phyloP scores from a whole-genome alignment of 2,888 invertebrate genomes.

The Rhamnusium bicolor region DNA sequence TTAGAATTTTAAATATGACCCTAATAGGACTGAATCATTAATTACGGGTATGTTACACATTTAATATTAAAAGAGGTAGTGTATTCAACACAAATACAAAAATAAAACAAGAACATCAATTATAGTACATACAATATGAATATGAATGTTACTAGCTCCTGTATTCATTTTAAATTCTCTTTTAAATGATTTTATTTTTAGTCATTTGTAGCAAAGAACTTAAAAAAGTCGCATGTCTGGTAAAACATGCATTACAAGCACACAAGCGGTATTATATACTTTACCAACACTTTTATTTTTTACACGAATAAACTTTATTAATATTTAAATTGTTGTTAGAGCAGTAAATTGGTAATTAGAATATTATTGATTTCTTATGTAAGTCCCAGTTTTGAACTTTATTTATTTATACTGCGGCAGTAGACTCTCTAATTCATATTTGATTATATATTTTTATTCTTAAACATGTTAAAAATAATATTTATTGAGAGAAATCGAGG shows the following conservation, averaged over 20 bases:
- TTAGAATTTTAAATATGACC: not conserved
- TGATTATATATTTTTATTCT: not conserved
- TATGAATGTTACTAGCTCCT: not conserved
- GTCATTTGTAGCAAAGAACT: not conserved
- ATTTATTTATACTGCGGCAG: not conserved
- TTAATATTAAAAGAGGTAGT: not conserved
- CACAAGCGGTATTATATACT: constrained; percentile 13
- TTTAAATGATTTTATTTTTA: constrained; percentile 1
- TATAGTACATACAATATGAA: not conserved
- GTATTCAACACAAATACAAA: not conserved
- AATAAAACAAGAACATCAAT: not conserved
- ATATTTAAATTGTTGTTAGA: constrained; percentile 23
- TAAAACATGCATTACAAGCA: constrained; percentile 20
- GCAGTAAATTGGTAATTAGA: constrained; percentile 24
- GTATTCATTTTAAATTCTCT: not conserved
- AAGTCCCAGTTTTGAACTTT: not conserved
- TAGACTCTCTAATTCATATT: not conserved
- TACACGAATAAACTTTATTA: constrained; percentile 18
- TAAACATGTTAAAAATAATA: not conserved
- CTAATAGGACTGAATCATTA: not conserved
- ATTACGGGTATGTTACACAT: not conserved
- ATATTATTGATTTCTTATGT: constrained; percentile 10
- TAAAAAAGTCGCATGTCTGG: constrained; percentile 21
- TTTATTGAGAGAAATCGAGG: constrained; percentile 56
- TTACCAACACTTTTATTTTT: constrained; percentile 9